Percentiles rank a stretch among this genome's conserved stretches.
These are phyloP conservation scores for Phycodurus eques DNA, from an alignment of 2,113 vertebrate genomes.

Conservation along the genomic window DNA sequence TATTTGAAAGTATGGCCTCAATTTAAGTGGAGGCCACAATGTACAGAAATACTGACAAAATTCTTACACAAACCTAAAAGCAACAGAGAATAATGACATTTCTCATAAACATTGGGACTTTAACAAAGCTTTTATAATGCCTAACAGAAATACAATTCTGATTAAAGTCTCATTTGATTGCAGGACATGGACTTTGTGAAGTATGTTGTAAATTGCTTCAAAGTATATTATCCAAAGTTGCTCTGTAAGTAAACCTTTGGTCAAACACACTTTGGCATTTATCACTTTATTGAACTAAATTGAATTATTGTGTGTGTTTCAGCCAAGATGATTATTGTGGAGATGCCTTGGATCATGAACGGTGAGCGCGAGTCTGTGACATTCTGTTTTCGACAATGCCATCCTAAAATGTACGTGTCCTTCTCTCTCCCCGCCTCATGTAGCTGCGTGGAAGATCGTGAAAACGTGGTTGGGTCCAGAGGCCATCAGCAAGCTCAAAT, in stretches of 20 bases:
- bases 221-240: conserved; percentile 95
- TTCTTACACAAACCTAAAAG: neutral
- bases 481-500: conserved; percentile 88
- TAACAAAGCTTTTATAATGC: neutral
- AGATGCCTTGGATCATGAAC: conserved; percentile 99
- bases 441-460: conserved; percentile 96
- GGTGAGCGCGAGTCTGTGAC: conserved; percentile 75
- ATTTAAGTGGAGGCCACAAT: too few relatives aligned
- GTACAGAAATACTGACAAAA: neutral
- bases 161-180: conserved; percentile 44
- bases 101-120: too few relatives aligned
- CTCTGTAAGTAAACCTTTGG: conserved; percentile 84
- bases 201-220: conserved; percentile 93
- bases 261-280: neutral
- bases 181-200: conserved; percentile 98
- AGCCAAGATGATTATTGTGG: conserved; percentile 98
- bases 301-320: conserved; percentile 48
- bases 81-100: neutral
- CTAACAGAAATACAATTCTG: neutral
- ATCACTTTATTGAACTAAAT: neutral
- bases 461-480: conserved; percentile 95
- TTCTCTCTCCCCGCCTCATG: neutral
- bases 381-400: neutral
- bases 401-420: neutral
- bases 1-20: too few relatives aligned